Conservation (phyloP, 2,113 vertebrate genomes). For the Pterocles orientalis region DNA sequence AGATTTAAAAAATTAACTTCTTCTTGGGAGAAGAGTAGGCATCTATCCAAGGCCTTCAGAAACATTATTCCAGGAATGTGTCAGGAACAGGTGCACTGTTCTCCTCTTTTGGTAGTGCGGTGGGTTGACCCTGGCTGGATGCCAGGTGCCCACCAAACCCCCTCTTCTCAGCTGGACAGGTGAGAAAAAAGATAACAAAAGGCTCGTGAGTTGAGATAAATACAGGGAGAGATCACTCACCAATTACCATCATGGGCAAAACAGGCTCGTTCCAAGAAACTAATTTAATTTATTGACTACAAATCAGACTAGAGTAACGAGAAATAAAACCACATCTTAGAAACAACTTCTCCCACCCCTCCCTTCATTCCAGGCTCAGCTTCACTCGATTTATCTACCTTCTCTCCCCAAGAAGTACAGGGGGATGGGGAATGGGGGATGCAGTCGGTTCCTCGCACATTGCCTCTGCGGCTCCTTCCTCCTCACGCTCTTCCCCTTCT, state of each 20-base stretch:
- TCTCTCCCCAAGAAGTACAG: no score
- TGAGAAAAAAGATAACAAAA: not conserved
- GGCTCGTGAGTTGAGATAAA: accelerated
- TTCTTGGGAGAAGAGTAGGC: not conserved
- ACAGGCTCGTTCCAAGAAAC: not conserved
- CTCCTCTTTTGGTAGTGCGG: not conserved
- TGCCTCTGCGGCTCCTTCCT: not conserved
- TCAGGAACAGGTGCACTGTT: not conserved
- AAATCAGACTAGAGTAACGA: not conserved
- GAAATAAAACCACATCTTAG: not conserved
- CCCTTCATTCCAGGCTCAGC: not conserved
- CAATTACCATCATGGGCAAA: not conserved
- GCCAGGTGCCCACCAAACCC: not conserved
- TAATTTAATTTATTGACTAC: not conserved
- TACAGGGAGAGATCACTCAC: not conserved
- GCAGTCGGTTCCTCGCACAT: no score
- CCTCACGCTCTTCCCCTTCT: not conserved
- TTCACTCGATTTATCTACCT: not conserved
- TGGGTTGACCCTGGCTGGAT: not conserved
- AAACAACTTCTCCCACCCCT: not conserved
- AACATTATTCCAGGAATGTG: not conserved
- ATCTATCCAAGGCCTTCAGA: not conserved
- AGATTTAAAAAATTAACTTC: not conserved
- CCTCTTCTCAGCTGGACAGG: not conserved
- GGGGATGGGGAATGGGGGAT: no score